phyloP scores from a whole-genome alignment of 2,888 invertebrate species.

The Marronus borbonicus region DNA sequence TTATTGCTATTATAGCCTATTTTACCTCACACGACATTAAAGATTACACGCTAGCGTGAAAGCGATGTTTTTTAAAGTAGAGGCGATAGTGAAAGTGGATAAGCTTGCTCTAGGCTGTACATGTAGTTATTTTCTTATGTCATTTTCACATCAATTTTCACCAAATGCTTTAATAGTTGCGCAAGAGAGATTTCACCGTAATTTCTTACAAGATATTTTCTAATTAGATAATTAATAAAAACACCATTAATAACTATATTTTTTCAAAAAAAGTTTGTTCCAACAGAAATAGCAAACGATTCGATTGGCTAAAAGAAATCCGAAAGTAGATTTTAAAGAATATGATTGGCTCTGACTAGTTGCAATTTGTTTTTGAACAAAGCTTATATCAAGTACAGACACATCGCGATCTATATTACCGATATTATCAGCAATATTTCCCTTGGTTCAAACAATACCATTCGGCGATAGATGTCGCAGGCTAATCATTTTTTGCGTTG shows the following conservation, averaged over 20 bases:
- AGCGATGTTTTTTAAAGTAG: constrained; percentile 19
- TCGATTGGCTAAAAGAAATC: no score
- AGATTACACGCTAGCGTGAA: constrained; percentile 36
- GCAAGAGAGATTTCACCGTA: constrained; percentile 40
- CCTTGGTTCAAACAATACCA: not conserved
- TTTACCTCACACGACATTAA: not conserved
- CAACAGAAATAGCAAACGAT: no score
- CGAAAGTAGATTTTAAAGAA: no score
- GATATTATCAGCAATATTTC: not conserved
- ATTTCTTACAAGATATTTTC: not conserved
- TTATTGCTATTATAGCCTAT: not conserved
- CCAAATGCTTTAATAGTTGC: constrained; percentile 25
- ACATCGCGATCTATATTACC: not conserved
- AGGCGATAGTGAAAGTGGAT: constrained; percentile 39
- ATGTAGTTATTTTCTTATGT: constrained; percentile 22
- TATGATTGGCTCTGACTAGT: no score
- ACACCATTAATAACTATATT: not conserved
- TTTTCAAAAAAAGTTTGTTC: no score
- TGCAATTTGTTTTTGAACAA: not conserved
- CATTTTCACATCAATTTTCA: constrained; percentile 39
- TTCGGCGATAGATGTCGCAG: constrained; percentile 45
- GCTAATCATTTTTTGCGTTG: not conserved
- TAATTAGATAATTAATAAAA: not conserved
- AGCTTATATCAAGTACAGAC: not conserved
- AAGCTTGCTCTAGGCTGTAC: not conserved